Evolutionary conservation across 2,888 invertebrate genomes (phyloP), one percentile per base, ranked within the genome.

Genomic region (Protodeltote pygarga): DNA sequence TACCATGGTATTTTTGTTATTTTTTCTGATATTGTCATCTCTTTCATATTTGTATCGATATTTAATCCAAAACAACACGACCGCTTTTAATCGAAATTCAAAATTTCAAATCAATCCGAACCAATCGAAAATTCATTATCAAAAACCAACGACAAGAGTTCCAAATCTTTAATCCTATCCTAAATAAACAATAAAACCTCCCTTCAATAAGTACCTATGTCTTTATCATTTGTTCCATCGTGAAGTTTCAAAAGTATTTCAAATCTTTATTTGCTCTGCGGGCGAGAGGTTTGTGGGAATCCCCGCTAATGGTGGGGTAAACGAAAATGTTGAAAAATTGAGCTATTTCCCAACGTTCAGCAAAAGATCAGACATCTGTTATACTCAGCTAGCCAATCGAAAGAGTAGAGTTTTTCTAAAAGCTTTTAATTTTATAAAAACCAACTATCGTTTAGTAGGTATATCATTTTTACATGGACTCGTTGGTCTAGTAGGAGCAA

Each of bases 241-340:
- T n/a, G 67, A 71, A 73, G 52, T 70, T 73, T 64, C 41, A 47
- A 54, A n/a, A 55, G 64, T 55, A 71, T 57, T 42, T 48, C 39
- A 58, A 72, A 67, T 69, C 63, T 67, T 65, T 76, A 74, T 77
- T 78, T 71, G 68, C 68, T 53, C 55, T 53, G 60, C 62, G 57
- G 49, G 52, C 60, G 52, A 46, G 52, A 34, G 55, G 65, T 71
- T 64, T 61, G 60, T 59, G 46, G 39, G 48, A 57, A 59, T 62
- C 58, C 32, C 41, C 44, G 40, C 70, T 73, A 78, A 77, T 77
- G 74, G 77, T 44, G 52, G 62, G 27, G 60, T 55, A 60, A 73
- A 68, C 49, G 66, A 63, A 62, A 71, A 68, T 62, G 57, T 55
- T 72, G 74, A 71, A 70, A 73, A 74, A 75, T 74, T 40, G 58